Conservation (phyloP, 2,888 invertebrate species). For the Drosophila neonasuta region DNA sequence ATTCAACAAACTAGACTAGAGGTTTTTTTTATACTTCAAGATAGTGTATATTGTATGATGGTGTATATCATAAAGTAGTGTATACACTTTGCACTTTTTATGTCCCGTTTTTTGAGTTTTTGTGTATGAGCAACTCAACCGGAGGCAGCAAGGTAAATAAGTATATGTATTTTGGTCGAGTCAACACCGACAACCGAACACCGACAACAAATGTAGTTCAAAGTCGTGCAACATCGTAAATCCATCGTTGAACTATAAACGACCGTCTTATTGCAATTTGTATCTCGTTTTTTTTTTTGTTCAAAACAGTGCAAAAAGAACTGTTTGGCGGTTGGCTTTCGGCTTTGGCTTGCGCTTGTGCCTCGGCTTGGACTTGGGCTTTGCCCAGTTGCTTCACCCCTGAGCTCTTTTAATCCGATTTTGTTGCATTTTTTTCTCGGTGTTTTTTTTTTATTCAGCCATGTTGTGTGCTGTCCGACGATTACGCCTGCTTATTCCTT, state of each 20-base stretch:
- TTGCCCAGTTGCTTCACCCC: constrained; percentile 62
- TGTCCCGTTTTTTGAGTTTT: constrained; percentile 1
- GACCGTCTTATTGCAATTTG: constrained; percentile 75
- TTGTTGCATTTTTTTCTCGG: constrained; percentile 59
- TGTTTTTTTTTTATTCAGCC: constrained; percentile 20
- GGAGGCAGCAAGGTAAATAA: constrained; percentile 19
- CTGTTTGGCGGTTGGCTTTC: constrained; percentile 65
- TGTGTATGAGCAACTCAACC: constrained; percentile 19
- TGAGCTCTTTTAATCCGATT: constrained; percentile 76
- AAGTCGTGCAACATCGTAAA: constrained; percentile 73
- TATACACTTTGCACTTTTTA: background rate
- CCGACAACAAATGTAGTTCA: constrained; percentile 69
- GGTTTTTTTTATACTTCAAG: background rate
- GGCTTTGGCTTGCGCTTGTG: constrained; percentile 26
- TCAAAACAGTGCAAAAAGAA: constrained; percentile 36
- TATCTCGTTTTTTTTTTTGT: constrained; percentile 55
- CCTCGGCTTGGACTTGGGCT: constrained; percentile 11
- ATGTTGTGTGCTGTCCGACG: constrained; percentile 59
- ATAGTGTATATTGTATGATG: background rate
- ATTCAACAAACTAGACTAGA: constrained; percentile 54
- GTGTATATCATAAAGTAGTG: background rate
- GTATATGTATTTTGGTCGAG: constrained; percentile 26
- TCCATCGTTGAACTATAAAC: constrained; percentile 78
- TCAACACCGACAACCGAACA: constrained; percentile 43
- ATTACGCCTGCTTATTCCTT: constrained; percentile 59